Conservation (phyloP, 1,140 invertebrate genomes). For the Drosophila simulans region DNA sequence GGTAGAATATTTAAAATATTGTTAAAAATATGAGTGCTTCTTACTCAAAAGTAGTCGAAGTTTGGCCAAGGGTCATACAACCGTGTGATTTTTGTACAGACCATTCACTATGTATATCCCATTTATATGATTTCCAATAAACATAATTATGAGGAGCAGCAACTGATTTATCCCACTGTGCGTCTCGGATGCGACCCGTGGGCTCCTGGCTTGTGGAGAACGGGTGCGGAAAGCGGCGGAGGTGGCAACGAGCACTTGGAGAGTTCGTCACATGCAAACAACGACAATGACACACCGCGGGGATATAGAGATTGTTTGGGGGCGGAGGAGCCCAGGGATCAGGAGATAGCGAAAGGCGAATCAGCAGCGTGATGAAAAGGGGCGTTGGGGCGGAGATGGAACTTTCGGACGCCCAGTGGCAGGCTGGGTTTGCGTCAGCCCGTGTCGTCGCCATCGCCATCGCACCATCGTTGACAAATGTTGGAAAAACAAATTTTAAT, state of each 20-base stretch:
- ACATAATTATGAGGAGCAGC: not conserved
- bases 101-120: no score
- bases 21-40: no score
- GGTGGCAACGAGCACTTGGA: conserved; percentile 36
- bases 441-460: conserved; percentile 61
- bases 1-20: not conserved
- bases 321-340: conserved; percentile 2
- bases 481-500: conserved; percentile 84
- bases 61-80: no score
- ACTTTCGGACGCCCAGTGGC: conserved; percentile 33
- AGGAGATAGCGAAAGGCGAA: conserved; percentile 12
- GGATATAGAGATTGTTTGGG: conserved; percentile 36
- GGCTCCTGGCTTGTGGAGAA: conserved; percentile 31
- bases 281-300: conserved; percentile 64
- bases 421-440: conserved; percentile 34
- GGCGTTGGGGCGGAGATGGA: conserved; percentile 14
- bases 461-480: conserved; percentile 77
- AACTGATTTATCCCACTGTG: conserved; percentile 30
- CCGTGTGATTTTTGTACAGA: no score
- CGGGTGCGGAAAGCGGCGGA: conserved; percentile 6
- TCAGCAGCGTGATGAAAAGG: conserved; percentile 13
- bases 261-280: conserved; percentile 72
- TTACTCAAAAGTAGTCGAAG: no score
- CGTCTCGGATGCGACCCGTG: conserved; percentile 6
- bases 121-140: not conserved